Evolutionary conservation across 2,797 vertebrate species (phyloP).

Genomic region (Emydoidea blandingii): DNA sequence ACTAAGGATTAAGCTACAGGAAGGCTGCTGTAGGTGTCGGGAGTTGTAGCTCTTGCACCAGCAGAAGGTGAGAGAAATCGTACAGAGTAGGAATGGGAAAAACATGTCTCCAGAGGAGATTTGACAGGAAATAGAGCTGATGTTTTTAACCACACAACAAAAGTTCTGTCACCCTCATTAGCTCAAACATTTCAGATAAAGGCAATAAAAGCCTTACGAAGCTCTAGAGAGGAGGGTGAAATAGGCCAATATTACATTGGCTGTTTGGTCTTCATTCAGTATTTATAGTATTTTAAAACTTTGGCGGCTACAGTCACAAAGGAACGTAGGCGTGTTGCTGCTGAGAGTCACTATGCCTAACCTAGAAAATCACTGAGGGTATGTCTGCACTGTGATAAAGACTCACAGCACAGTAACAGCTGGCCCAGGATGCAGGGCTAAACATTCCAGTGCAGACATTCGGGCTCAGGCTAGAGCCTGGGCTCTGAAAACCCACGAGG

Average conservation of each 20-base stretch:
- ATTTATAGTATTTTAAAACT: neutral
- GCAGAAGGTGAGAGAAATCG: conserved; percentile 15
- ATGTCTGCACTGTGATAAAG: neutral
- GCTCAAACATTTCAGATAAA: neutral
- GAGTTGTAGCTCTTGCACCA: neutral
- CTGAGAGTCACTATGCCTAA: neutral
- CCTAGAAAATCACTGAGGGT: neutral
- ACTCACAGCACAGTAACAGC: neutral
- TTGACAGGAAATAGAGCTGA: neutral
- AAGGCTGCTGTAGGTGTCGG: neutral
- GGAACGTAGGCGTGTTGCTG: neutral
- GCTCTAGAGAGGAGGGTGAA: neutral
- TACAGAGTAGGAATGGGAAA: neutral
- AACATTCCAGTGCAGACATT: neutral
- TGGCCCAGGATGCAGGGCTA: neutral
- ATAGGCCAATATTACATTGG: neutral
- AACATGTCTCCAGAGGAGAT: conserved; percentile 1
- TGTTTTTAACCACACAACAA: neutral
- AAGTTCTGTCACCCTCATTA: neutral
- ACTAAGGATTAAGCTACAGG: neutral
- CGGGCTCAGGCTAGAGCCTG: neutral
- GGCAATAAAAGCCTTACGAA: conserved; percentile 1
- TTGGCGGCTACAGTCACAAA: neutral
- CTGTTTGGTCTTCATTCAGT: neutral
- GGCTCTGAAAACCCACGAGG: too few relatives aligned